Percentiles rank a stretch among this genome's conserved stretches.
These are phyloP conservation scores for Elachura formosa DNA, from an alignment of 2,113 vertebrate genomes.

Conservation along the genomic window DNA sequence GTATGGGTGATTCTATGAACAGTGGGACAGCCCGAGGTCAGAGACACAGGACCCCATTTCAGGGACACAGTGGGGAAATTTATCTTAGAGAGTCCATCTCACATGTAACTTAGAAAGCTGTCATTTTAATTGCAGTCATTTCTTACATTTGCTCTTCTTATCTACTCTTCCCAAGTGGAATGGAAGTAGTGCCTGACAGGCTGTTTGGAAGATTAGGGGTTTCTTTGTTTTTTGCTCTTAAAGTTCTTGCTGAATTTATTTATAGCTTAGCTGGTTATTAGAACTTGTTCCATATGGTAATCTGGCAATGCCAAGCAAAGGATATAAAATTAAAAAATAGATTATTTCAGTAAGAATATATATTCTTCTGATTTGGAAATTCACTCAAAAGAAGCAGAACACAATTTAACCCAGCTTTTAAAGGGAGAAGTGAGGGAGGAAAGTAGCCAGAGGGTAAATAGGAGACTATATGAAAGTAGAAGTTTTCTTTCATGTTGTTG, in stretches of 20 bases:
- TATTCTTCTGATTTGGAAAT: background rate
- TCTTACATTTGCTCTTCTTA: background rate
- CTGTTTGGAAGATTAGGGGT: slow-evolving; percentile 11
- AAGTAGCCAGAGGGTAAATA: background rate
- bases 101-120: background rate
- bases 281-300: slow-evolving; percentile 63
- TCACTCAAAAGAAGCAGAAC: background rate
- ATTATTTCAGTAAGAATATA: slow-evolving; percentile 3
- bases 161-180: background rate
- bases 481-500: background rate
- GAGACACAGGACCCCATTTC: background rate
- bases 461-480: background rate
- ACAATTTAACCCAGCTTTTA: background rate
- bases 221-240: slow-evolving; percentile 26
- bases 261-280: slow-evolving; percentile 60
- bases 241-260: slow-evolving; percentile 58
- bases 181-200: background rate
- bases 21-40: background rate
- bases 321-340: slow-evolving; percentile 35
- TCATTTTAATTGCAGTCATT: background rate
- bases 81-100: background rate
- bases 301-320: slow-evolving; percentile 39
- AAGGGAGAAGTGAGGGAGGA: background rate
- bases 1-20: accelerated
- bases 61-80: background rate